Conservation (phyloP, 2,888 invertebrate species). For the Lymantria dispar region DNA sequence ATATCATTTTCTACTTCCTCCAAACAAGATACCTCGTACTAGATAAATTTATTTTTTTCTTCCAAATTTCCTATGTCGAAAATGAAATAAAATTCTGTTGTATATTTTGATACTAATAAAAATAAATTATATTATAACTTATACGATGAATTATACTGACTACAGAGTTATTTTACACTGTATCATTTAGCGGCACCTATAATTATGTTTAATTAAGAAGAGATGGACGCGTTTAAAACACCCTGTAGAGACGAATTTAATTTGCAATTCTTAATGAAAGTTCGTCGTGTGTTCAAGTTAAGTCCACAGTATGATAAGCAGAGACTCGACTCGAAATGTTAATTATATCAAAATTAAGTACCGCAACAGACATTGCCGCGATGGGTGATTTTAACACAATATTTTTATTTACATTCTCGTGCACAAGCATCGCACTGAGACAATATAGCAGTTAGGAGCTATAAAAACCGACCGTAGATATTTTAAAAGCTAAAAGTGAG, state of each 20-base stretch:
- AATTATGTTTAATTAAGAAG: conserved; percentile 62
- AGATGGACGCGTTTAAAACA: conserved; percentile 57
- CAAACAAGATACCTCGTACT: too few relatives aligned
- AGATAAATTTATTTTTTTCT: too few relatives aligned
- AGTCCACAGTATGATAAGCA: conserved; percentile 46
- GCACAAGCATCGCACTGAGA: too few relatives aligned
- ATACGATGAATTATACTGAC: conserved; percentile 1
- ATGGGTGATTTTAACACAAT: conserved; percentile 10
- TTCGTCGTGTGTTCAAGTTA: conserved; percentile 38
- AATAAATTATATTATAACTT: too few relatives aligned
- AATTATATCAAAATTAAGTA: conserved; percentile 48
- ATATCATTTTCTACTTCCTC: too few relatives aligned
- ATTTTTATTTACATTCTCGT: background rate
- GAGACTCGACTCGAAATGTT: conserved; percentile 49
- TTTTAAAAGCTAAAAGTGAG: too few relatives aligned
- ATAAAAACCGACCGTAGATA: too few relatives aligned
- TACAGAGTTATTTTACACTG: conserved; percentile 27
- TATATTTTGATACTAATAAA: too few relatives aligned
- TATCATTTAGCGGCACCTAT: conserved; percentile 47
- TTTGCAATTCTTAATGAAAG: conserved; percentile 67
- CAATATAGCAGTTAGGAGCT: too few relatives aligned
- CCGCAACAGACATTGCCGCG: conserved; percentile 23
- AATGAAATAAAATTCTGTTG: too few relatives aligned
- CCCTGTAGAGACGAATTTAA: conserved; percentile 59
- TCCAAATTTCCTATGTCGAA: too few relatives aligned